These are phyloP conservation scores for Syrmaticus mikado DNA, from an alignment of 2,113 vertebrate species.

Conservation along the genomic window DNA sequence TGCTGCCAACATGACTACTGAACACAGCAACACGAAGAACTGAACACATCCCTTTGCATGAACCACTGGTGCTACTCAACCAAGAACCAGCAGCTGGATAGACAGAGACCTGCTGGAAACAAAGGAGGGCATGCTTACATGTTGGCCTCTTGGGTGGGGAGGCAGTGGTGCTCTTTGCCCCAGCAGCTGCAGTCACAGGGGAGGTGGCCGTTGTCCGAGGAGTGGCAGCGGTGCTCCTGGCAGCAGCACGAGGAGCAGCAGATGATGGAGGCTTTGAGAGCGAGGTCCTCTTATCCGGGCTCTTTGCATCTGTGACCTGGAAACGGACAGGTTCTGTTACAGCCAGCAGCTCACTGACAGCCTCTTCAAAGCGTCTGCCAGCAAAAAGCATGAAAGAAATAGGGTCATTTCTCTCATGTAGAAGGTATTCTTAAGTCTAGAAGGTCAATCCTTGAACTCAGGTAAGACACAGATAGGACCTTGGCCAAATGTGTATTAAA, in stretches of 20 bases:
- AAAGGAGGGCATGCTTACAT: slow-evolving; percentile 63
- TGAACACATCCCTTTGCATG: accelerated
- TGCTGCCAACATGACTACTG: background rate
- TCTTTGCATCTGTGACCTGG: slow-evolving; percentile 79
- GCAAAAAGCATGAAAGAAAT: too few relatives aligned
- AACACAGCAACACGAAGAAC: accelerated
- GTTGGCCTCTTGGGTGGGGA: slow-evolving; percentile 80
- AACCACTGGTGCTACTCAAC: background rate
- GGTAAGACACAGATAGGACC: background rate
- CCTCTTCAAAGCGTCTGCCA: background rate
- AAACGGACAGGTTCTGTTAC: accelerated
- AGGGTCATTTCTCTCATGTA: too few relatives aligned
- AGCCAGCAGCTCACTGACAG: accelerated
- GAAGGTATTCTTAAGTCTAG: background rate
- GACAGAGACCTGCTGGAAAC: too few relatives aligned
- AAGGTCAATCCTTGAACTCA: too few relatives aligned
- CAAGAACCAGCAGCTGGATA: background rate
- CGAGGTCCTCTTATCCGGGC: slow-evolving; percentile 75
- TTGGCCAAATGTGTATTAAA: background rate
- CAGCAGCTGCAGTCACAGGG: slow-evolving; percentile 31
- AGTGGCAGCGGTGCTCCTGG: slow-evolving; percentile 59
- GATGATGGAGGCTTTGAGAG: slow-evolving; percentile 75
- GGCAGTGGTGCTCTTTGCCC: slow-evolving; percentile 3
- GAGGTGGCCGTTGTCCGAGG: slow-evolving; percentile 67
- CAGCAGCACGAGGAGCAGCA: slow-evolving; percentile 5